A percentile compares a stretch with the other conserved stretches of the same genome.
These are phyloP conservation scores for Trichopria drosophilae DNA, from an alignment of 2,888 invertebrate genomes.

Conservation along the genomic window DNA sequence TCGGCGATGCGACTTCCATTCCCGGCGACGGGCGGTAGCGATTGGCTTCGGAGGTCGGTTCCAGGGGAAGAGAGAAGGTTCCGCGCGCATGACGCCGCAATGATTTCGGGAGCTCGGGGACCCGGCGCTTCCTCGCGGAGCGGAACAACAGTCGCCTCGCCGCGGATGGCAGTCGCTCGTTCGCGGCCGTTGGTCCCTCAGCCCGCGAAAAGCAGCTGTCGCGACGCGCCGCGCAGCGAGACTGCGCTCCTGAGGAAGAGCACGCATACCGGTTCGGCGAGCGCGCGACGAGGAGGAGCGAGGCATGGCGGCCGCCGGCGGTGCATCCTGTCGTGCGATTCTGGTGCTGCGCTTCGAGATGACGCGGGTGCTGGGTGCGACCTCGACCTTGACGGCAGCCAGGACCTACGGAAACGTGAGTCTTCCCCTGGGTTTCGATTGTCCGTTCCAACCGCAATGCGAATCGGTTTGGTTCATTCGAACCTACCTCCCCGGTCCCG, in stretches of 20 bases:
- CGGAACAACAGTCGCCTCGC: too few relatives aligned
- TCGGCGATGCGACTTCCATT: slow-evolving; percentile 9
- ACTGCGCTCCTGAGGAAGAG: too few relatives aligned
- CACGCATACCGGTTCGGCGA: too few relatives aligned
- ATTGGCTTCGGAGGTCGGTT: slow-evolving; percentile 16
- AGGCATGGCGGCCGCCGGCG: too few relatives aligned
- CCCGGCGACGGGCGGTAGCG: slow-evolving; percentile 8
- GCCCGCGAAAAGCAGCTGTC: slow-evolving; percentile 1
- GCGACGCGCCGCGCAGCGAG: background rate
- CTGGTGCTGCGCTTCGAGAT: slow-evolving; percentile 47
- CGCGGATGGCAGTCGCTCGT: slow-evolving; percentile 42
- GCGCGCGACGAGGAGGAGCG: too few relatives aligned
- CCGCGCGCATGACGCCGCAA: slow-evolving; percentile 38
- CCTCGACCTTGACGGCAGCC: slow-evolving; percentile 43
- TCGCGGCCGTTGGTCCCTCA: slow-evolving; percentile 41
- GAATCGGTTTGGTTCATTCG: too few relatives aligned
- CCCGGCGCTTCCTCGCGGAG: too few relatives aligned
- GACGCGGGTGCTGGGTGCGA: slow-evolving; percentile 47
- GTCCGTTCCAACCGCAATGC: too few relatives aligned
- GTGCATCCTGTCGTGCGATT: slow-evolving; percentile 47
- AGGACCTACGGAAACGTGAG: slow-evolving; percentile 48
- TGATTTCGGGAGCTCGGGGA: slow-evolving; percentile 37
- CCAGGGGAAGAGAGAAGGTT: slow-evolving; percentile 7
- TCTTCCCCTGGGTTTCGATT: too few relatives aligned
- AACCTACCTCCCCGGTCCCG: too few relatives aligned